Evolutionary conservation across 2,888 invertebrate genomes (phyloP), one percentile per base, ranked within the genome.

Genomic region (Blastobasis adustella): DNA sequence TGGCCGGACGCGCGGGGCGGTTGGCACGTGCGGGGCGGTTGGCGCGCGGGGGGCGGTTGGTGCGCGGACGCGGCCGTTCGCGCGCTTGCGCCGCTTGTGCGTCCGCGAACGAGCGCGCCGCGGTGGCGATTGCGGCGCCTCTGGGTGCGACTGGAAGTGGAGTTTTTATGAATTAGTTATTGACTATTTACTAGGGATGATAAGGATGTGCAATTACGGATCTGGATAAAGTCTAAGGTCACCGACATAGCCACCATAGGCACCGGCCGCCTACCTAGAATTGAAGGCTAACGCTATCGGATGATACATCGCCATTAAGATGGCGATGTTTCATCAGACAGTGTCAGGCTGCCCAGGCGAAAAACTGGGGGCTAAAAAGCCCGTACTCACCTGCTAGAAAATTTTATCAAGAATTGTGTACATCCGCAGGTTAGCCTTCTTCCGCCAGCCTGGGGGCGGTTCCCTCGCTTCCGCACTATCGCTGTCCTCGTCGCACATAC

Each of bases 321-420:
- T 40, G 8, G 8, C 40, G 8, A 8, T 6, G 40, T 6, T 5
- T 40, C 40, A 6, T 40, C 6, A 40, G 5, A 8, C 40, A 40
- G 8, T 6, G 8, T 6, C 40, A 40, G 40, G 6, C 8, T 40
- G 5, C 5, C 40, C 8, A 8, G 5, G 6, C 5, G 40, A 6
- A 40, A n/a, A n/a, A n/a, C n/a, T n/a, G n/a, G n/a, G n/a, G n/a
- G n/a, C n/a, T n/a, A n/a, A 8, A 10, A 9, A n/a, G n/a, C 1
- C 5, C 37, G 6, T 5, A 10, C 50, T 6, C 41, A 84, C 86
- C 86, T 86, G 87, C 84, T 87, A 87, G 85, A 87, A 87, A 82
- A 87, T 86, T 63, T 87, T 87, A 76, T 87, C 87, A 51, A 87
- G 78, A 51, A 87, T 86, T 50, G 87, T 86, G 74, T 87, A 87